phyloP scores from a whole-genome alignment of 2,888 invertebrate genomes.

The Drosophila cyrtoloma region DNA sequence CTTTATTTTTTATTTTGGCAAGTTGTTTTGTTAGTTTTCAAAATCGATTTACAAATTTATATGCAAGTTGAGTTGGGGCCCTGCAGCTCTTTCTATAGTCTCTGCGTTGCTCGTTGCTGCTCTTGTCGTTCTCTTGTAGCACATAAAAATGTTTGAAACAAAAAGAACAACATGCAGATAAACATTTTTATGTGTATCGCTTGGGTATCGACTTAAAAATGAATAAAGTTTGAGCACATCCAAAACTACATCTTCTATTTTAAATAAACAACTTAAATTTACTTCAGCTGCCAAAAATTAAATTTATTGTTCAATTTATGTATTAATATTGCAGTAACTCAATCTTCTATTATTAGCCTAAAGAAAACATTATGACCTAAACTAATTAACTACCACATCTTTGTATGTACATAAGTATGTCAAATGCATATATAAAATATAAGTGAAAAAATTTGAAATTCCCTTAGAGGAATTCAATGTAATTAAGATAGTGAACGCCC shows the following conservation, averaged over 20 bases:
- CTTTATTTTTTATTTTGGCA: conserved; percentile 51
- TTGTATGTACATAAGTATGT: background rate
- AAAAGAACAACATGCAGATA: background rate
- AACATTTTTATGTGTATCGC: conserved; percentile 7
- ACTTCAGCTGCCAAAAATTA: background rate
- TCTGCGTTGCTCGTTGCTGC: background rate
- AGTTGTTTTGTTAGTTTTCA: conserved; percentile 71
- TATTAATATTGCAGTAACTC: background rate
- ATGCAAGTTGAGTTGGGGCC: conserved; percentile 38
- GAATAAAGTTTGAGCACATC: background rate
- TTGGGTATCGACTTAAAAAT: conserved; percentile 7
- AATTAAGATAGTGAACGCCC: conserved; percentile 5
- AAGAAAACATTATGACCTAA: background rate
- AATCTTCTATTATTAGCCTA: background rate
- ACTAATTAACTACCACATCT: background rate
- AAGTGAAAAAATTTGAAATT: background rate
- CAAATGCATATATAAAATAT: background rate
- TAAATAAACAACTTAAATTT: background rate
- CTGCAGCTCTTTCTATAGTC: conserved; percentile 16
- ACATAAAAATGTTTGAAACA: conserved; percentile 30
- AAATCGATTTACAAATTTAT: conserved; percentile 71
- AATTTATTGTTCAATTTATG: background rate
- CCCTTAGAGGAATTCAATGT: background rate
- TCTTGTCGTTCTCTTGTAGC: conserved; percentile 14
- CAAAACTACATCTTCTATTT: background rate